Percentiles rank a stretch among this genome's conserved stretches.
phyloP scores from a whole-genome alignment of 2,797 vertebrate genomes.

The Sebastes iracundus region DNA sequence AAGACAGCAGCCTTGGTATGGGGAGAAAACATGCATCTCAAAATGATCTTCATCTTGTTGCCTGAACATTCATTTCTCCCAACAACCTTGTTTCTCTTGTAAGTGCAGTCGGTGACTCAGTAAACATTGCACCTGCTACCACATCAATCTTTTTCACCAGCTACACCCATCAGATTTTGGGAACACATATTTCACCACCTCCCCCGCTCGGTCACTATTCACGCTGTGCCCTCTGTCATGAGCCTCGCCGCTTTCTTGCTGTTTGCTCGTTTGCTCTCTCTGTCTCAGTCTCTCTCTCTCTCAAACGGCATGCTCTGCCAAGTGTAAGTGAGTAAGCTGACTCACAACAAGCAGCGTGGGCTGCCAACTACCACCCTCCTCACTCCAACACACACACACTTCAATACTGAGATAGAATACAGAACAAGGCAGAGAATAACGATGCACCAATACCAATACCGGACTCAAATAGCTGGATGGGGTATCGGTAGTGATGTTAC shows the following conservation, averaged over 20 bases:
- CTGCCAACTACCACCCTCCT: conserved; percentile 58
- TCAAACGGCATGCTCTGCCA: conserved; percentile 68
- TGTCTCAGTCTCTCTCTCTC: not conserved
- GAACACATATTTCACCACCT: conserved; percentile 42
- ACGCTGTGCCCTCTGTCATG: conserved; percentile 40
- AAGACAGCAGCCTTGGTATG: not conserved
- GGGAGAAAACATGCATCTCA: not conserved
- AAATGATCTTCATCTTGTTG: conserved; percentile 1
- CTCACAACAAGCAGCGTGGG: conserved; percentile 72
- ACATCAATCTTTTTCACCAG: conserved; percentile 43
- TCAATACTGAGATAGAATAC: conserved; percentile 28
- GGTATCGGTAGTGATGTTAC: too few species aligned
- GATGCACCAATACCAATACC: too few species aligned
- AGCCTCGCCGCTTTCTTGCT: conserved; percentile 10
- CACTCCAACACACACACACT: conserved; percentile 34
- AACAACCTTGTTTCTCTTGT: not conserved
- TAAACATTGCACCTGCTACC: conserved; percentile 32
- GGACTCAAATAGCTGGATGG: too few species aligned
- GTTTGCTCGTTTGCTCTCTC: not conserved
- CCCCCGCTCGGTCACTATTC: conserved; percentile 21
- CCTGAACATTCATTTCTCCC: not conserved
- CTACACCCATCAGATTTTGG: conserved; percentile 38
- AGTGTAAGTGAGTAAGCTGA: conserved; percentile 78
- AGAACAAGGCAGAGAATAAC: not conserved
- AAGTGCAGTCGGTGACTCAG: conserved; percentile 23